phyloP scores from a whole-genome alignment of 2,888 invertebrate species.

The Sabellastarte sp. region DNA sequence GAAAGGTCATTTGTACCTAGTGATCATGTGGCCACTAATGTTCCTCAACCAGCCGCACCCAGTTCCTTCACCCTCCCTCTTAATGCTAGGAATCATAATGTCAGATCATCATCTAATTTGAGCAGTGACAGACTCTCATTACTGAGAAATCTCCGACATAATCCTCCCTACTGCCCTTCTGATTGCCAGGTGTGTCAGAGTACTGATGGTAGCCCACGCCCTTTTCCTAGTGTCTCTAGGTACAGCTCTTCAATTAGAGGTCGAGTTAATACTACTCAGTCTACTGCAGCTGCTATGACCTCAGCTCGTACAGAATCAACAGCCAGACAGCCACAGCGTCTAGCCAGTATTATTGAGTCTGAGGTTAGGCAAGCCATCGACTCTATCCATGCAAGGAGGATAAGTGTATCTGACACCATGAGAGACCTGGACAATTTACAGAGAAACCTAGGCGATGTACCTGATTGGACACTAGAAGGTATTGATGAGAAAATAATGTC shows the following conservation, averaged over 20 bases:
- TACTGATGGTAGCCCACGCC: neutral
- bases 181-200: neutral
- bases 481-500: neutral
- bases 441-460: neutral
- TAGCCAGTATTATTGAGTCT: conserved; percentile 6
- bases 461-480: neutral
- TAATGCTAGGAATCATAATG: too few relatives aligned
- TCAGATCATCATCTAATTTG: too few relatives aligned
- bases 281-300: neutral
- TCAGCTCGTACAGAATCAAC: neutral
- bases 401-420: conserved; percentile 8
- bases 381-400: neutral
- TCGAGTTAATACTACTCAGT: neutral
- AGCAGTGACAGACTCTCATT: too few relatives aligned
- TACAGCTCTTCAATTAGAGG: neutral
- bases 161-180: too few relatives aligned
- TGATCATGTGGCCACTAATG: too few relatives aligned
- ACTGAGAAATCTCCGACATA: too few relatives aligned
- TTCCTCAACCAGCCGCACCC: too few relatives aligned
- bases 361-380: conserved; percentile 13
- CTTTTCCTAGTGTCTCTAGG: neutral
- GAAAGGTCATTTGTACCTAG: too few relatives aligned
- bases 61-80: too few relatives aligned
- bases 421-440: conserved; percentile 9
- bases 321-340: conserved; percentile 1